phyloP scores from a whole-genome alignment of 2,113 vertebrate genomes.

The Silurus meridionalis region DNA sequence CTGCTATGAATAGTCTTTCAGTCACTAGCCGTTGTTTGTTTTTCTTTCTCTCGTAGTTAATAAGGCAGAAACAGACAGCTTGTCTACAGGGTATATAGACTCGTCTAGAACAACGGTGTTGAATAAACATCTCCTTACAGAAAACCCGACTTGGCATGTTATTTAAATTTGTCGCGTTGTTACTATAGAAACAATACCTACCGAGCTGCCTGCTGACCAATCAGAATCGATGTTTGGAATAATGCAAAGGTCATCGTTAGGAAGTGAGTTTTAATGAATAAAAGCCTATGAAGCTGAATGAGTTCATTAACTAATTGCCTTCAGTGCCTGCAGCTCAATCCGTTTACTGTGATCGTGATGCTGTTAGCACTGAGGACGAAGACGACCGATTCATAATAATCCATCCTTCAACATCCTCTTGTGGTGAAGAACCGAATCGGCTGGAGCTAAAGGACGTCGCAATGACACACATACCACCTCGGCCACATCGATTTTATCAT shows the following conservation, averaged over 20 bases:
- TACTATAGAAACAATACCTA: not conserved
- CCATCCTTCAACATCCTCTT: conserved; percentile 21
- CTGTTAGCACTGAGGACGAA: conserved; percentile 17
- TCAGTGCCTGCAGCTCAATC: conserved; percentile 32
- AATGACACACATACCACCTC: conserved; percentile 28
- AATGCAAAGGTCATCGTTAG: too few species aligned
- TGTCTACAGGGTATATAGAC: not conserved
- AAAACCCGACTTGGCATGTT: too few species aligned
- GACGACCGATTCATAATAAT: conserved; percentile 34
- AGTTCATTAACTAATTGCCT: conserved; percentile 45
- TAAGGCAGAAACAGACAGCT: not conserved
- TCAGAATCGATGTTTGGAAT: not conserved
- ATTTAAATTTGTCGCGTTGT: not conserved
- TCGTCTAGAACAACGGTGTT: too few species aligned
- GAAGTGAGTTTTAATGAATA: too few species aligned
- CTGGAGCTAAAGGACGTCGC: conserved; percentile 6
- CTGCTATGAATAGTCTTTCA: not conserved
- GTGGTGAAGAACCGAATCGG: not conserved
- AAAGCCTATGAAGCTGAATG: not conserved
- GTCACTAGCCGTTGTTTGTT: not conserved
- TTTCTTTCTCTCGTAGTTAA: not conserved
- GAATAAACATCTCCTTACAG: too few species aligned
- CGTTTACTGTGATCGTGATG: conserved; percentile 43
- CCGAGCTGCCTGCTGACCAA: conserved; percentile 9
- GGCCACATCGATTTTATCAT: conserved; percentile 37